Evolutionary conservation across 2,888 invertebrate species (phyloP).

Genomic region (Aphodius sticticus): DNA sequence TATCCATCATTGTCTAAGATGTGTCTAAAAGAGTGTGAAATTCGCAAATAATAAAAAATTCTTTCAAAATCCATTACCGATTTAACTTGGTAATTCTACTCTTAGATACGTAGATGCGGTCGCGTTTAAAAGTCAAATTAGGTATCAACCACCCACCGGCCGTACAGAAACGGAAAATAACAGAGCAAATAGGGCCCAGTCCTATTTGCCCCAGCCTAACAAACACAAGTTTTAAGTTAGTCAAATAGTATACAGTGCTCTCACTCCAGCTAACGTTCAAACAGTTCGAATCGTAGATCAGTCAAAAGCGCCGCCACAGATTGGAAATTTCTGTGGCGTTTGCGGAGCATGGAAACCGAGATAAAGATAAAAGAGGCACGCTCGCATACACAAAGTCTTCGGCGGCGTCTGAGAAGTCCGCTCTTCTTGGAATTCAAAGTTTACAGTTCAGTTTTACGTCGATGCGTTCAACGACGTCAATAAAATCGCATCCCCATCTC

Average conservation of each 20-base stretch:
- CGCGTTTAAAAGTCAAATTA: background rate
- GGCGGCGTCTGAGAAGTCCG: background rate
- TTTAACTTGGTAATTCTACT: no score
- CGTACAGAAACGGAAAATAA: background rate
- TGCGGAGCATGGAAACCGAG: background rate
- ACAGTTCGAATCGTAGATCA: background rate
- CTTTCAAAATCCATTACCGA: no score
- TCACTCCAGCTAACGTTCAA: background rate
- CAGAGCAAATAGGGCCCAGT: background rate
- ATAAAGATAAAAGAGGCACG: background rate
- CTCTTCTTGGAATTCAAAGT: background rate
- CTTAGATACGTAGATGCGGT: no score
- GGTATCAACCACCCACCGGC: background rate
- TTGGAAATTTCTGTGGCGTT: background rate
- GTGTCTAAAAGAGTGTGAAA: no score
- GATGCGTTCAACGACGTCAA: background rate
- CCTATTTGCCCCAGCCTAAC: background rate
- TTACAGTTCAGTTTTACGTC: background rate
- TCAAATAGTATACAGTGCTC: background rate
- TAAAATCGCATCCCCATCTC: background rate
- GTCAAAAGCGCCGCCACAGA: background rate
- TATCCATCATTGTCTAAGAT: no score
- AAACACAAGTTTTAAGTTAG: slow-evolving; percentile 4
- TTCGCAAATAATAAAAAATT: no score
- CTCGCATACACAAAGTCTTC: background rate